Base-by-base conservation (phyloP, 2,797 vertebrate genomes). In the Echeneis naucrates region DNA sequence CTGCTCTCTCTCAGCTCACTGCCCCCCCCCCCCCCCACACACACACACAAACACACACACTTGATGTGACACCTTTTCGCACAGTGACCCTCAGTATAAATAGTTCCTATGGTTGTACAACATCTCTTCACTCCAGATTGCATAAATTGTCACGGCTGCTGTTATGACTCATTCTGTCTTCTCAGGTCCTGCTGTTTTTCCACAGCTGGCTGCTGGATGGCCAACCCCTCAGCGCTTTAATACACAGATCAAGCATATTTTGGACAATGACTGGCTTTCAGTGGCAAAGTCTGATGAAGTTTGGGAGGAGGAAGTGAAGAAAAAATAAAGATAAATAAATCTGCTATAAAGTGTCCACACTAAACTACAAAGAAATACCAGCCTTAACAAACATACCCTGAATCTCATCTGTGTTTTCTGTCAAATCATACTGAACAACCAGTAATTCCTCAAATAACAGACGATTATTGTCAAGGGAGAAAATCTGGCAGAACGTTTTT, bases 1-100 rank as follows among this genome's bases (percentile, higher is more conserved):
- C 88, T 91, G 89, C 66, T 86, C 75, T 89, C 60, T 32, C 21
- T 90, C 88, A 78, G 51, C 32, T 61, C 57, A 19, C 45, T 13
- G 67, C n/a, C n/a, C n/a, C n/a, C n/a, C n/a, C n/a, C n/a, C n/a
- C n/a, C n/a, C n/a, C n/a, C n/a, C 45, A 67, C 69, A 50, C 42
- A 55, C 76, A 61, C 35, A 33, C 23, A 53, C 24, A 62, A 21
- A 62, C 19, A 54, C 65, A 72, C 44, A 75, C 55, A 67, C 65
- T 11, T 72, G 14, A 54, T 57, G 48, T 40, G 58, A 81, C 68
- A 70, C 68, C 50, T 61, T 68, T 77, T 59, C 57, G 68, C 56
- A 80, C 64, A 35, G 1, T 52, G 62, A 68, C 75, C 69, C 70
- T 1, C 1, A 23, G 52, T 83, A 81, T 85, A 86, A 81, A 87